phyloP scores from a whole-genome alignment of 2,113 vertebrate species.

The Tachycineta bicolor region DNA sequence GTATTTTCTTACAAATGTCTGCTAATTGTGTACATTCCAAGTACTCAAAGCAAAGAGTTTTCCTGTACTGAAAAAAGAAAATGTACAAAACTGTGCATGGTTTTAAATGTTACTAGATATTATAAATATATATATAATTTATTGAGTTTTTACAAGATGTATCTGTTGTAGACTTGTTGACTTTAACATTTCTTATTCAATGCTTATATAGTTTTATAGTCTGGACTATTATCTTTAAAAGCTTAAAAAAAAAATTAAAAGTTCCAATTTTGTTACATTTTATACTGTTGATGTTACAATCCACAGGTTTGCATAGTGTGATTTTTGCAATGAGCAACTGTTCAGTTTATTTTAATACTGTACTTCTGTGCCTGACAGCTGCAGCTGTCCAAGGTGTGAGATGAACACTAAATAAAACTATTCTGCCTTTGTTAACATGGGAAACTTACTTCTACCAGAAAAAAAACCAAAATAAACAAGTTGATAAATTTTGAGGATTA shows the following conservation, averaged over 20 bases:
- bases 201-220: constrained; percentile 78
- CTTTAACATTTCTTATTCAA: constrained; percentile 82
- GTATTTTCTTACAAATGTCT: constrained; percentile 79
- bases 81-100: constrained; percentile 68
- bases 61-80: constrained; percentile 61
- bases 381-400: constrained; percentile 74
- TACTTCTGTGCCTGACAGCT: constrained; percentile 72
- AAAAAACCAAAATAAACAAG: constrained; percentile 37
- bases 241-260: constrained; percentile 54
- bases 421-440: constrained; percentile 69
- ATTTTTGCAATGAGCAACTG: constrained; percentile 40
- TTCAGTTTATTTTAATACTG: constrained; percentile 57
- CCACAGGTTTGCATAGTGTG: constrained; percentile 61
- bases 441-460: constrained; percentile 51
- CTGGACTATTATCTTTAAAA: constrained; percentile 75
- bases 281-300: constrained; percentile 74
- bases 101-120: constrained; percentile 76
- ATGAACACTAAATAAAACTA: constrained; percentile 79
- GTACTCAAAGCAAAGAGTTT: constrained; percentile 48
- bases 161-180: constrained; percentile 78
- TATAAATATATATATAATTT: constrained; percentile 84
- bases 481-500: constrained; percentile 23
- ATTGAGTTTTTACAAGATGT: constrained; percentile 83
- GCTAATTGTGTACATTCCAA: constrained; percentile 76
- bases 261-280: constrained; percentile 68